phyloP scores from a whole-genome alignment of 2,797 vertebrate genomes.

The Pantherophis vulpinus region DNA sequence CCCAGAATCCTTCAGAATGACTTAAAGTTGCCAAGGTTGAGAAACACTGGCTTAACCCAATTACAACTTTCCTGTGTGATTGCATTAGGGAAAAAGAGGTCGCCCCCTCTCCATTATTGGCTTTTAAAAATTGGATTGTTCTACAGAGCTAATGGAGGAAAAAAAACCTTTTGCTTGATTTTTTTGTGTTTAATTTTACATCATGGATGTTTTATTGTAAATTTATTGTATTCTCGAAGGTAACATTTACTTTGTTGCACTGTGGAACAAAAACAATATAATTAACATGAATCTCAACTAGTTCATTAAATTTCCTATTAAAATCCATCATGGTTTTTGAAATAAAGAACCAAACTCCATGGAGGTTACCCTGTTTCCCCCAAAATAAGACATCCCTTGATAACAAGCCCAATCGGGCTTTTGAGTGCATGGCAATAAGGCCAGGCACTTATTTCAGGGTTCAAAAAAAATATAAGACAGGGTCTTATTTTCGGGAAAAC shows the following conservation, averaged over 20 bases:
- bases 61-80: background rate
- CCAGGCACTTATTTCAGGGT: too few relatives aligned
- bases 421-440: too few relatives aligned
- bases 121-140: background rate
- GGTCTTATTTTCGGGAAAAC: too few relatives aligned
- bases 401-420: too few relatives aligned
- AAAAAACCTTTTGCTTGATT: background rate
- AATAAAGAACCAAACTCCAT: background rate
- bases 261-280: background rate
- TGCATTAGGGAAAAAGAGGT: background rate
- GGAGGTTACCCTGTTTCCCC: too few relatives aligned
- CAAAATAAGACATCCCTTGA: too few relatives aligned
- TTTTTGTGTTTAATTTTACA: background rate
- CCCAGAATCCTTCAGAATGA: background rate
- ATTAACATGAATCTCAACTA: background rate
- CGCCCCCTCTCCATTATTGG: background rate
- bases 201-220: background rate
- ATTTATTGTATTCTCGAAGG: background rate
- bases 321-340: background rate
- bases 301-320: background rate
- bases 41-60: background rate
- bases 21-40: background rate
- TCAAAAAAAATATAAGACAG: too few relatives aligned
- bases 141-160: background rate
- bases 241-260: background rate